These are phyloP conservation scores for Scaptomyza graminum DNA, from an alignment of 1,140 invertebrate species.

Conservation along the genomic window DNA sequence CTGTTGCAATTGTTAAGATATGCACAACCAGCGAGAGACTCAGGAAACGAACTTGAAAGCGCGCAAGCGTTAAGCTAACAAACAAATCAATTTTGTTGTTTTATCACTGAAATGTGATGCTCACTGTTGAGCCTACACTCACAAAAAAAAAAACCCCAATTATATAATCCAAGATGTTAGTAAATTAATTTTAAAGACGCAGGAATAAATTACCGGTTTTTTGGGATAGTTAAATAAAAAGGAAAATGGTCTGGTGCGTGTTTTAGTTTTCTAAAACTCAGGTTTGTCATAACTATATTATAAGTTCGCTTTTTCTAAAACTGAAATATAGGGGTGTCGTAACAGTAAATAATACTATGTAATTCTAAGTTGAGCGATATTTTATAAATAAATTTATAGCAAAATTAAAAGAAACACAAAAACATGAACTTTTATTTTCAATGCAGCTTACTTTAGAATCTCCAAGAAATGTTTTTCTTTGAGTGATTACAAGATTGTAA, in stretches of 20 bases:
- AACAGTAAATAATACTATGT: too few species aligned
- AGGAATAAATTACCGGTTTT: too few species aligned
- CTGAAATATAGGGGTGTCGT: too few species aligned
- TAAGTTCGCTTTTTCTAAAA: background rate
- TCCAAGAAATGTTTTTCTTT: too few species aligned
- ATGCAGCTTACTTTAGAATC: too few species aligned
- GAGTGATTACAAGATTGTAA: background rate
- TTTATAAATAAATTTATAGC: background rate
- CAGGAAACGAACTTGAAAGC: slow-evolving; percentile 76
- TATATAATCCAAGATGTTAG: background rate
- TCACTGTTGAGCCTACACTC: background rate
- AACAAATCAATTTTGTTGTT: slow-evolving; percentile 34
- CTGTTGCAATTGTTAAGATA: slow-evolving; percentile 46
- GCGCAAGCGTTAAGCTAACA: slow-evolving; percentile 52
- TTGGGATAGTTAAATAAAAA: too few species aligned
- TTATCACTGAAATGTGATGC: slow-evolving; percentile 30
- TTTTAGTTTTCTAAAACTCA: background rate
- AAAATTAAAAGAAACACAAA: too few species aligned
- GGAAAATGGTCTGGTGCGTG: background rate
- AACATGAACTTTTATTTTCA: too few species aligned
- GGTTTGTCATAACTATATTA: background rate
- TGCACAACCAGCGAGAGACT: slow-evolving; percentile 64
- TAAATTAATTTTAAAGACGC: background rate
- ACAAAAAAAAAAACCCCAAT: background rate
- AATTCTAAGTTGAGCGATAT: background rate